Evolutionary conservation across 1,140 invertebrate genomes (phyloP).

Genomic region (Holcopasites calliopsidis): DNA sequence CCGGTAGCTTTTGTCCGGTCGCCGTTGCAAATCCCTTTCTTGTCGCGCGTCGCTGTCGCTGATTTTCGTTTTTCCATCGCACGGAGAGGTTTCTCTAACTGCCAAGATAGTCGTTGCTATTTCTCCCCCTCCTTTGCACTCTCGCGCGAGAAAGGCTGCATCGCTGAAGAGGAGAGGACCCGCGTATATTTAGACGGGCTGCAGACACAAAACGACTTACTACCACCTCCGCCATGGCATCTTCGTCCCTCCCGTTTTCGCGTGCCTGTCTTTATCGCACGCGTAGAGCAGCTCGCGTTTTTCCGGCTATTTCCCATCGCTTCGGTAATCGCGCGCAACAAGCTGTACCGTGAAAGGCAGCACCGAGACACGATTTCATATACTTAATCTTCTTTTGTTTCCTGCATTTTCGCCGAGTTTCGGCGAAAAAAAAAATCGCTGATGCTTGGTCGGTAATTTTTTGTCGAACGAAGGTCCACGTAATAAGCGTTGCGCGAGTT

Average conservation of each 20-base stretch:
- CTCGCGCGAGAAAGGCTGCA: slow-evolving; percentile 43
- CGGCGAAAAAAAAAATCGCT: not conserved
- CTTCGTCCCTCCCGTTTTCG: slow-evolving; percentile 21
- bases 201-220: slow-evolving; percentile 75
- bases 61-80: slow-evolving; percentile 24
- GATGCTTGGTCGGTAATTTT: not conserved
- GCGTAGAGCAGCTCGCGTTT: not conserved
- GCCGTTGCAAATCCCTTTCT: too few species aligned
- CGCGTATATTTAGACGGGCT: slow-evolving; percentile 72
- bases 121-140: not conserved
- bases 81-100: slow-evolving; percentile 43
- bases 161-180: slow-evolving; percentile 55
- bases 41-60: not conserved
- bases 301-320: not conserved
- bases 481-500: not conserved
- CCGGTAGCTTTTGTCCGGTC: too few species aligned
- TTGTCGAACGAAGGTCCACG: not conserved
- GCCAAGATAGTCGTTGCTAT: slow-evolving; percentile 23
- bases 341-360: not conserved
- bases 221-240: slow-evolving; percentile 62
- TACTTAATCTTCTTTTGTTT: too few species aligned
- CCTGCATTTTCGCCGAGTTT: not conserved
- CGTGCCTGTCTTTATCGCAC: slow-evolving; percentile 7
- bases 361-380: not conserved
- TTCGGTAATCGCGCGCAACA: slow-evolving; percentile 11